Evolutionary conservation across 2,888 invertebrate species (phyloP), one percentile per base, ranked within the genome.

Genomic region (Aphodius sticticus): DNA sequence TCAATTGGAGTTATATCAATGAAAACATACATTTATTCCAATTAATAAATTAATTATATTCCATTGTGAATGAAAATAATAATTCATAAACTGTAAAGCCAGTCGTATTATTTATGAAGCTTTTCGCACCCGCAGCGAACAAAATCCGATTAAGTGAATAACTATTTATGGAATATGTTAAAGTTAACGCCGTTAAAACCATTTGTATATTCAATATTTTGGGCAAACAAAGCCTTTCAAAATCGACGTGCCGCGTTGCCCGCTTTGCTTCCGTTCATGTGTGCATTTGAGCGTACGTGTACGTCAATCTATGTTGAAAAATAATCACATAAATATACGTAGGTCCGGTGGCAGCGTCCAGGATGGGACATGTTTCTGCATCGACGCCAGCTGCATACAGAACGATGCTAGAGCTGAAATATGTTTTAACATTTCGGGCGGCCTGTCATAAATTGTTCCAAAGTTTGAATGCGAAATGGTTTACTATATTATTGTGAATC

Each of bases 121-220:
- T 53, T 53, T 53, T 5, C 2, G 53, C 53, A 12, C 53, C 53
- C 53, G 53, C 53, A 53, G 12, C 53, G 12, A 5, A 53, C 53
- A 53, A 53, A 53, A 53, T 53, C 53, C 53, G 53, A 53, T 53
- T 53, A 53, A 53, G 53, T 53, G 53, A 53, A 53, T 53, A 53
- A 53, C 53, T 9, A 53, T 53, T 53, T 53, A 53, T 53, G 53
- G 53, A 53, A 53, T 53, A 53, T 53, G 4, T 53, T 53, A 53
- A 53, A 53, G 53, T 12, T 53, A 53, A 12, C 53, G 53, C 53
- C 53, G 53, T 12, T 53, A 53, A 53, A 53, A 53, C 12, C 53
- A 12, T 26, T 26, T 53, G 53, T 53, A 53, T 53, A 53, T 53
- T 53, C 53, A 1, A 12, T 53, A 12, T 9, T 53, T 53, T 12